Evolutionary conservation across 1,140 invertebrate species (phyloP).

Genomic region (Micrasema longulum): DNA sequence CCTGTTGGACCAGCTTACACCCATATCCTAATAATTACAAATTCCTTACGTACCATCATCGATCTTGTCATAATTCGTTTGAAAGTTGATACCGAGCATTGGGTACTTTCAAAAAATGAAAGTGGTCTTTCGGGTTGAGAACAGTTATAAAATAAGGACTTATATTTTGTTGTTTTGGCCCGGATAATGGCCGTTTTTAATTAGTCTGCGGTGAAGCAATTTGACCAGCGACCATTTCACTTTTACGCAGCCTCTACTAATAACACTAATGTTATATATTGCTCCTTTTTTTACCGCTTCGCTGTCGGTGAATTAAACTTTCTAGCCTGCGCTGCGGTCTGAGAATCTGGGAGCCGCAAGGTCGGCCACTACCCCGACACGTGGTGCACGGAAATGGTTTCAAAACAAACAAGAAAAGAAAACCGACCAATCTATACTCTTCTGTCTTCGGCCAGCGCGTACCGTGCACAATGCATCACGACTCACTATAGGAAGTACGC

Average conservation of each 20-base stretch:
- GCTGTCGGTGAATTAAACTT: conserved; percentile 23
- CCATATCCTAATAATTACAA: conserved; percentile 35
- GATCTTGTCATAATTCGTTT: conserved; percentile 46
- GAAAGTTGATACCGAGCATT: conserved; percentile 49
- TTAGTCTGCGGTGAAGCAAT: conserved; percentile 30
- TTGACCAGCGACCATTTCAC: conserved; percentile 16
- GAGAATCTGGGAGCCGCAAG: conserved; percentile 23
- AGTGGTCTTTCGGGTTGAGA: conserved; percentile 45
- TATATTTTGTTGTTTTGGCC: conserved; percentile 30
- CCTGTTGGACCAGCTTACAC: conserved; percentile 16
- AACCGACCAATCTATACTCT: no score
- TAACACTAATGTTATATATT: not conserved
- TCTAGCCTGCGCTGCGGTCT: conserved; percentile 18
- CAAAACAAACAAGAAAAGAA: no score
- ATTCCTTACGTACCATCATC: conserved; percentile 33
- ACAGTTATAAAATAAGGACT: conserved; percentile 43
- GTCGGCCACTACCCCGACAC: conserved; percentile 30
- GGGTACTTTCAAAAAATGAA: conserved; percentile 52
- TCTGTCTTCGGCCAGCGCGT: no score
- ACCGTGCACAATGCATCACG: no score
- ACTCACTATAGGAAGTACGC: no score
- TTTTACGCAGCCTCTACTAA: conserved; percentile 15
- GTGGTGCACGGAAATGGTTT: no score
- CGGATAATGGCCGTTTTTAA: conserved; percentile 35
- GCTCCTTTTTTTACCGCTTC: conserved; percentile 25